A percentile compares a stretch with the other conserved stretches of the same genome.
Conservation (phyloP, 2,797 vertebrate genomes). For the Sebastes nivosus region DNA sequence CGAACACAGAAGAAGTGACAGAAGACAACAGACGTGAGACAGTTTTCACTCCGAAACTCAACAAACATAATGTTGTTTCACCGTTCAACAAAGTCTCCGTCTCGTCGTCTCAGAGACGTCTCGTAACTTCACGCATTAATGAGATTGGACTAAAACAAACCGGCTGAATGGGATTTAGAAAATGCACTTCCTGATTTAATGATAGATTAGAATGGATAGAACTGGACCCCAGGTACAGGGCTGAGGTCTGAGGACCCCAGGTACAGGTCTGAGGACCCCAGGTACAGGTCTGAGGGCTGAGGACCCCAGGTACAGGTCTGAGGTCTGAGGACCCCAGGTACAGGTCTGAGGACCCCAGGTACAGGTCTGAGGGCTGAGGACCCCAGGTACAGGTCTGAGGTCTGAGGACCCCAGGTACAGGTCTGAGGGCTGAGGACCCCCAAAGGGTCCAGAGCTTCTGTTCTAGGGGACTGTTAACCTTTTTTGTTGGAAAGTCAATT, state of each 20-base stretch:
- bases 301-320: not conserved
- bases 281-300: too few species aligned
- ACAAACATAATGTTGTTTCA: not conserved
- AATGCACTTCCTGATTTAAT: not conserved
- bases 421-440: too few species aligned
- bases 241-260: too few species aligned
- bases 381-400: too few species aligned
- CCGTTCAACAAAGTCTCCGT: not conserved
- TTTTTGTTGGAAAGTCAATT: not conserved
- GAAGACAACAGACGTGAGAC: slow-evolving; percentile 38
- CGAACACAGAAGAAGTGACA: slow-evolving; percentile 53
- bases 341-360: too few species aligned
- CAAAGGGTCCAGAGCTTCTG: not conserved
- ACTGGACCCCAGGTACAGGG: not conserved
- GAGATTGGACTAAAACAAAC: not conserved
- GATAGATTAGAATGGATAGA: not conserved
- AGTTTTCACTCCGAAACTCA: not conserved
- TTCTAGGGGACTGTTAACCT: not conserved
- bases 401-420: not conserved
- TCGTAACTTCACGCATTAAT: not conserved
- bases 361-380: not conserved
- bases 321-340: too few species aligned
- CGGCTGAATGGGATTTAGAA: not conserved
- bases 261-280: not conserved
- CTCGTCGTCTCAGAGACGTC: not conserved